A percentile compares a stretch with the other conserved stretches of the same genome.
These are phyloP conservation scores for Penaeus chinensis DNA, from an alignment of 1,140 invertebrate species.

Conservation along the genomic window DNA sequence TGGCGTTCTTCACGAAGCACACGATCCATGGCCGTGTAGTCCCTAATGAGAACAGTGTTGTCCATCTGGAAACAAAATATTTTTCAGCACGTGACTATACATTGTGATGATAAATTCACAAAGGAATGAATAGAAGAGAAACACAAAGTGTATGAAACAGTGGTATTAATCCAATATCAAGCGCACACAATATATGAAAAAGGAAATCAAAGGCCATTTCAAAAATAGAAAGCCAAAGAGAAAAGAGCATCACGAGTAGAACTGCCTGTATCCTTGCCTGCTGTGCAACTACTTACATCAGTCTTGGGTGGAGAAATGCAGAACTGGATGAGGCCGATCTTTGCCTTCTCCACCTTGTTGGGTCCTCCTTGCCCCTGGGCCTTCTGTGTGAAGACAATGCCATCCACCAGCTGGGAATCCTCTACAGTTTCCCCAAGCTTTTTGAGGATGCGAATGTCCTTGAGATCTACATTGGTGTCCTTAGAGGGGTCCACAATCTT, in stretches of 20 bases:
- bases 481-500: slow-evolving; percentile 81
- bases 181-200: background rate
- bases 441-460: slow-evolving; percentile 95
- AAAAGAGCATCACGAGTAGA: too few relatives aligned
- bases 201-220: background rate
- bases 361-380: slow-evolving; percentile 91
- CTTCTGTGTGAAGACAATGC: slow-evolving; percentile 93
- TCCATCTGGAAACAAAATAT: slow-evolving; percentile 84
- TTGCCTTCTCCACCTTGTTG: slow-evolving; percentile 94
- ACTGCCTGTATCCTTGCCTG: too few relatives aligned
- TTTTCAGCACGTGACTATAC: background rate
- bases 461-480: slow-evolving; percentile 78
- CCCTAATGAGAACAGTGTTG: slow-evolving; percentile 96
- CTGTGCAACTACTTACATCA: slow-evolving; percentile 78
- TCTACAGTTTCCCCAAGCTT: slow-evolving; percentile 98
- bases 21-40: slow-evolving; percentile 99
- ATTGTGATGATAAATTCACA: background rate
- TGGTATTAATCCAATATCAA: background rate
- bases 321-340: slow-evolving; percentile 99
- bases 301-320: slow-evolving; percentile 99
- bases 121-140: background rate
- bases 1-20: slow-evolving; percentile 97
- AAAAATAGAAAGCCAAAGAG: too few relatives aligned
- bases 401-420: slow-evolving; percentile 96
- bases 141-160: background rate